Evolutionary conservation across 2,113 vertebrate species (phyloP).

Genomic region (Irena cyanogastra): DNA sequence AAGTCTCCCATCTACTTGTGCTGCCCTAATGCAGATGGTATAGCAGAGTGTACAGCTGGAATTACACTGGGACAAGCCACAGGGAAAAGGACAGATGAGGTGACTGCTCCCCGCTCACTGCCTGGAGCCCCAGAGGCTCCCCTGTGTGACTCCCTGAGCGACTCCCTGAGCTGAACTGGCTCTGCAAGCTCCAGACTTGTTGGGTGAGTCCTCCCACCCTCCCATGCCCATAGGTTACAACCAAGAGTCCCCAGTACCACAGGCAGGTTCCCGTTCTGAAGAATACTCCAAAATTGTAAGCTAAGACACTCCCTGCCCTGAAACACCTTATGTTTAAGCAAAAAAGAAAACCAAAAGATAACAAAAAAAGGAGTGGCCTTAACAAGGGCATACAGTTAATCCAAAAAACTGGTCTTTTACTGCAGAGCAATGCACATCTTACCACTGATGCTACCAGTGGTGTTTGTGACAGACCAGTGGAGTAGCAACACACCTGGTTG

Average conservation of each 20-base stretch:
- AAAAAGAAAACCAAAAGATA: background rate
- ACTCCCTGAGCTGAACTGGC: background rate
- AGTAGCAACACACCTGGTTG: background rate
- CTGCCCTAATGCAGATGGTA: background rate
- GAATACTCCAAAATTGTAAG: background rate
- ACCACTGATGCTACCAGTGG: background rate
- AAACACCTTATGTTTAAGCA: background rate
- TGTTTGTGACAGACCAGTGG: background rate
- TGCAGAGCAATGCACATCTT: background rate
- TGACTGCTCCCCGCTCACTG: accelerated
- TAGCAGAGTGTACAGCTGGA: background rate
- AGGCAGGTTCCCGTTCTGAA: background rate
- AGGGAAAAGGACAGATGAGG: background rate
- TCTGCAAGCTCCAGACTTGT: background rate
- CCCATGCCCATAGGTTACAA: background rate
- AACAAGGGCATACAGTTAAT: background rate
- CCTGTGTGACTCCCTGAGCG: background rate
- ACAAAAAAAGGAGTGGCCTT: background rate
- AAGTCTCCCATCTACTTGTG: background rate
- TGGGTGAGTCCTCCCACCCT: accelerated
- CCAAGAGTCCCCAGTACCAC: background rate
- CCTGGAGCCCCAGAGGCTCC: background rate
- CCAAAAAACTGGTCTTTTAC: background rate
- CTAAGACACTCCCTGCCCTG: background rate
- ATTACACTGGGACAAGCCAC: background rate